Base-by-base conservation (phyloP, 2,888 invertebrate genomes). In the Eretmocerus hayati region DNA sequence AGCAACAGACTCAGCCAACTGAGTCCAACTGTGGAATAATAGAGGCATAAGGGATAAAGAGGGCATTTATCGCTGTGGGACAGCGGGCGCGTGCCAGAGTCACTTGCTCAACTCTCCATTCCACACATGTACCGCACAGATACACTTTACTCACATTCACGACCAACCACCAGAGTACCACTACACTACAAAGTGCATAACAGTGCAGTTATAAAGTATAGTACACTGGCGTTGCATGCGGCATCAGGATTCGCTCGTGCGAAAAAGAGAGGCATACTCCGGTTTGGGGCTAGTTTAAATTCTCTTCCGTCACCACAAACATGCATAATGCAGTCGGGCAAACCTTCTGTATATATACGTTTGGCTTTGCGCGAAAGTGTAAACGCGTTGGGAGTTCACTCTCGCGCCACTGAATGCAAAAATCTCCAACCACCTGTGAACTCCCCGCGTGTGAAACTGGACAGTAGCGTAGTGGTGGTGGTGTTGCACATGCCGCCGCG, bases 401-500 rank as follows among this genome's bases (percentile, higher is more conserved):
- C n/a, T n/a, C n/a, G n/a, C 67, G 68, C 66, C 66, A 64, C 67
- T 67, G 67, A 69, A 70, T 69, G 69, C 69, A 70, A 71, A 71
- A 71, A 71, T 68, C 62, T 62, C 63, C 68, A 69, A 71, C 69
- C 69, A 70, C 70, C 70, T 71, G 71, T 71, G 59, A 59, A 56
- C 56, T 5, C 43, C 40, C 11, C 4, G 16, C 22, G n/a, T n/a
- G n/a, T n/a, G n/a, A n/a, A n/a, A n/a, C n/a, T n/a, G n/a, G n/a
- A n/a, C n/a, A n/a, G n/a, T n/a, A n/a, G 16, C 46, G 9, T 40
- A 23, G 5, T 22, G 15, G 22, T 11, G 37, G 38, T 46, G 43
- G 6, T 19, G 21, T 15, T 22, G 18, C 36, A 9, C 39, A 51
- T 48, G 42, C 42, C 42, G 54, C 31, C 37, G 6, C 26, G 26